Conservation (phyloP, 37 sponge, comb jelly and placozoan genomes). For the Cliona cf. orientalis region DNA sequence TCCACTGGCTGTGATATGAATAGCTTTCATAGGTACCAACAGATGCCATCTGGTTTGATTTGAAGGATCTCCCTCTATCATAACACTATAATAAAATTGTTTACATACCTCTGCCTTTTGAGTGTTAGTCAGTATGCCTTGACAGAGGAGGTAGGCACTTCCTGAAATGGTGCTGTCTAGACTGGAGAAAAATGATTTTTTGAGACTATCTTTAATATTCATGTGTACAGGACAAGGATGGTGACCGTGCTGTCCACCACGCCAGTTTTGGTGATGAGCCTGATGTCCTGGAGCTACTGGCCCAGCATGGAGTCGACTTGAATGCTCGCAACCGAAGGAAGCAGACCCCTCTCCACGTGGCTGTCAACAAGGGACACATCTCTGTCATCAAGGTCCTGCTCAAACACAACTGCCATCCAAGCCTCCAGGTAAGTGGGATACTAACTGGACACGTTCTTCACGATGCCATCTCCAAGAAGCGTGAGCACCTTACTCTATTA, state of each 20-base stretch:
- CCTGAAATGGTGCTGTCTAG: too few species aligned
- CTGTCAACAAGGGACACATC: conserved; percentile 86
- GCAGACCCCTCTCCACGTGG: conserved; percentile 90
- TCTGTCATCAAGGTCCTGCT: conserved; percentile 68
- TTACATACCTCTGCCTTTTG: too few species aligned
- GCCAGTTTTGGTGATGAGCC: conserved; percentile 92
- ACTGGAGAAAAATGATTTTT: too few species aligned
- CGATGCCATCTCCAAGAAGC: conserved; percentile 88
- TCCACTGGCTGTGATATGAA: too few species aligned
- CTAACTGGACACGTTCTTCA: too few species aligned
- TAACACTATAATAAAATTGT: too few species aligned
- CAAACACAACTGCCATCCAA: conserved; percentile 67
- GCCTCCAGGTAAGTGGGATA: conserved; percentile 78
- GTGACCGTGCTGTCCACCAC: conserved; percentile 83
- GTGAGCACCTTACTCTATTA: conserved; percentile 76
- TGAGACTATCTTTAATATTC: too few species aligned
- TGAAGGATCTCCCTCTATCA: too few species aligned
- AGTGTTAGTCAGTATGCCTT: too few species aligned
- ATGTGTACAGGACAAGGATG: conserved; percentile 76
- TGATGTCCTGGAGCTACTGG: conserved; percentile 72
- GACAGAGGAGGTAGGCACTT: too few species aligned
- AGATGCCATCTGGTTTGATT: too few species aligned
- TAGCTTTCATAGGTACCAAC: too few species aligned
- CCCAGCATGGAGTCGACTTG: conserved; percentile 69
- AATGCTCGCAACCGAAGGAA: conserved; percentile 82